Base-by-base conservation (phyloP, 2,888 invertebrate genomes). In the Cantharis lateralis region DNA sequence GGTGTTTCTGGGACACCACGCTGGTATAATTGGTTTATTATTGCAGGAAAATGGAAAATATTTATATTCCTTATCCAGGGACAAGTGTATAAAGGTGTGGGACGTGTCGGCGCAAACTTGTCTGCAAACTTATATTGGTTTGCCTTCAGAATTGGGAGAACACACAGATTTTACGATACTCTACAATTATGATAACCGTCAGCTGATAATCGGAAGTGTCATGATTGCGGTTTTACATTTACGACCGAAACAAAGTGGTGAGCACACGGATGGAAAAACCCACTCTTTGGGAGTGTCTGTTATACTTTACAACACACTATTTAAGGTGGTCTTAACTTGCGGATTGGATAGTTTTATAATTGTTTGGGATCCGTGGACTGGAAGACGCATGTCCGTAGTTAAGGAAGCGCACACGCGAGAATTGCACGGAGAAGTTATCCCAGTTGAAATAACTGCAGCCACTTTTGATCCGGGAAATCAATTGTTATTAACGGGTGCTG, bases 331-430 rank as follows among this genome's bases (percentile, higher is more conserved):
- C 79, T 91, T 96, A 75, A 94, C 95, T 0, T 94, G 93, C 72
- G 95, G 95, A 74, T 88, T 93, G 86, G 95, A 95, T 84, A 95
- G 95, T 80, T 93, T 92, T 79, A 94, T 96, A 76, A 94, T 95
- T 81, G 93, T 94, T 20, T 96, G 96, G 96, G 93, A 95, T 86
- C 93, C 95, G 0, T 90, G 92, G 87, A 92, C 91, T 68, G 95
- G 96, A 2, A 90, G 91, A 76, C 91, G 94, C 72, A 91, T 93
- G 84, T 91, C 91, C 75, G 90, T 94, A 81, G 91, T 95, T 61
- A 91, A 91, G 74, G 91, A 93, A 79, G 94, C 94, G 5, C 96
- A 96, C 85, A 93, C 92, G 15, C 90, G 91, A 73, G 87, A 91
- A 80, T 86, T 92, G 71, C 92, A 93, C 84, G 95, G 95, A 0